Evolutionary conservation across 2,888 invertebrate species (phyloP).

Genomic region (Ectemnius cavifrons): DNA sequence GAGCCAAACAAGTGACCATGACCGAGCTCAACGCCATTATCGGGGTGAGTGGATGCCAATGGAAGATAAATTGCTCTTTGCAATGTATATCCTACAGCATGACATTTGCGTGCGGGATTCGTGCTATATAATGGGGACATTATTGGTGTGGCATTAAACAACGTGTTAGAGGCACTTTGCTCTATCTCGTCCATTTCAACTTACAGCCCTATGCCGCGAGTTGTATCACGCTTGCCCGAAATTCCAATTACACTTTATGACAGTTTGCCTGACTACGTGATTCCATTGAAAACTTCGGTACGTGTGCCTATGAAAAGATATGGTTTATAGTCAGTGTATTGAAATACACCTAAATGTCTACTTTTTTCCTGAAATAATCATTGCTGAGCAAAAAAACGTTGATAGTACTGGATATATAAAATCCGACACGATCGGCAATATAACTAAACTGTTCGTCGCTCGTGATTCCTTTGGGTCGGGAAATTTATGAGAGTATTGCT

Average conservation of each 20-base stretch:
- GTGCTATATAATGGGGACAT: constrained; percentile 21
- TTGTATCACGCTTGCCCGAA: constrained; percentile 7
- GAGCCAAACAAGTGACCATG: constrained; percentile 97
- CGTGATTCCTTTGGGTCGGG: neutral
- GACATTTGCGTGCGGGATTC: constrained; percentile 32
- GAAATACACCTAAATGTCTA: too few species aligned
- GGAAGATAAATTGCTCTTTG: constrained; percentile 50
- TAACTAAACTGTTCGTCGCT: too few species aligned
- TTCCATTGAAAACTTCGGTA: too few species aligned
- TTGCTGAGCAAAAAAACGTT: too few species aligned
- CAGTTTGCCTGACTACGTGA: too few species aligned
- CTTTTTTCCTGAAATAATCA: too few species aligned
- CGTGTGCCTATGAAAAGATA: too few species aligned
- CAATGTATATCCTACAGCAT: constrained; percentile 18
- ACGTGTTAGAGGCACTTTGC: constrained; percentile 18
- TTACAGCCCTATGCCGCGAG: too few species aligned
- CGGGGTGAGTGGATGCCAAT: constrained; percentile 85
- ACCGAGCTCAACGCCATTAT: constrained; percentile 95
- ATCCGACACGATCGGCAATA: too few species aligned
- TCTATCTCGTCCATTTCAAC: too few species aligned
- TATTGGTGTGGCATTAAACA: constrained; percentile 23
- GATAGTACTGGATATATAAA: too few species aligned
- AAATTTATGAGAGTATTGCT: constrained; percentile 33
- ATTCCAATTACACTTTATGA: constrained; percentile 23
- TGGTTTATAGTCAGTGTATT: too few species aligned